Base-by-base conservation (phyloP, 2,888 invertebrate species). In the Agapetus fuscipes region DNA sequence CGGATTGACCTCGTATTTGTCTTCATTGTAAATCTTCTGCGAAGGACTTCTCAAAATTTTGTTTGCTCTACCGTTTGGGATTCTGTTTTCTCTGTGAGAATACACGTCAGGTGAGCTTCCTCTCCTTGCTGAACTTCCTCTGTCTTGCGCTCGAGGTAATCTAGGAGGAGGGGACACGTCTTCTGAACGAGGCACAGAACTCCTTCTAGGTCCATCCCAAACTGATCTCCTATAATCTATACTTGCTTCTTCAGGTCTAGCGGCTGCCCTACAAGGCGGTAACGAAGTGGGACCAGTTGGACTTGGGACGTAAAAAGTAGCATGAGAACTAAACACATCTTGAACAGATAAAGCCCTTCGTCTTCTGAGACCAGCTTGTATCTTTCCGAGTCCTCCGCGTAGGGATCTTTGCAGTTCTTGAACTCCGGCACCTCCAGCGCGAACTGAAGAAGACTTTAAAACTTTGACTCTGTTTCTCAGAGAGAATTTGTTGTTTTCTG, bases 281-380 rank as follows among this genome's bases (percentile, higher is more conserved):
- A 51, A 35, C 51, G 56, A 41, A 48, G 54, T 38, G 52, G 55
- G 46, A 53, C 56, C 36, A 46, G 49, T 34, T 3, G 74, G 74
- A 56, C 79, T 78, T 39, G 83, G 83, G 17, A 83, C 82, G 57
- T 83, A 83, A 56, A 83, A 83, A 4, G 73, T 76, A 2, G 76
- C 66, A n/a, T 71, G 70, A 42, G 70, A 71, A 10, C 74, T 62
- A 48, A 79, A 69, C 10, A 80, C 78, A 52, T 82, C 81, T 50
- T 80, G 78, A 9, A 81, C 81, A 34, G 80, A 81, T 16, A 81
- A 54, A 2, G 81, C 78, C 49, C 81, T 66, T 36, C 80, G 64
- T 51, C 71, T 73, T 31, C 81, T 64, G 41, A 82, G 60, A 1
- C 82, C 82, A 9, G 79, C 78, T 40, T 82, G 80, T 41, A 83